Evolutionary conservation across 2,113 vertebrate species (phyloP).

Genomic region (Mesocricetus auratus): DNA sequence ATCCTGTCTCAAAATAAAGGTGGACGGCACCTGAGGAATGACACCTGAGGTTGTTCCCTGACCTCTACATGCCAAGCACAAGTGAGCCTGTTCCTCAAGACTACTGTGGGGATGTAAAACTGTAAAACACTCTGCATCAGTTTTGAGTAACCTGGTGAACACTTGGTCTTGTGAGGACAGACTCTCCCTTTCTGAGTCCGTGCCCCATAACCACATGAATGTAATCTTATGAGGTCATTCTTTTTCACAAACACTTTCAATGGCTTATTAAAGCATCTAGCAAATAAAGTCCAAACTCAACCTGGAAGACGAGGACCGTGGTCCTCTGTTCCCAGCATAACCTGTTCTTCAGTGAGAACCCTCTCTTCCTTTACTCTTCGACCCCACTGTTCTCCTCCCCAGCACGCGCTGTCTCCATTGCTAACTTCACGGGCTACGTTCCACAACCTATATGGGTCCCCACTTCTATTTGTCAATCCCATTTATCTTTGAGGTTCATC

Average conservation of each 20-base stretch:
- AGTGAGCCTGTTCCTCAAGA: not conserved
- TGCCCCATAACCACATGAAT: not conserved
- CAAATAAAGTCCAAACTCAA: constrained; percentile 43
- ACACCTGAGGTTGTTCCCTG: not conserved
- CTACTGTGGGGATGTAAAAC: not conserved
- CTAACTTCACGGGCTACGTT: not conserved
- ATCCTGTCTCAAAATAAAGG: not conserved
- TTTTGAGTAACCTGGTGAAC: not conserved
- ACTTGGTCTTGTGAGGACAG: not conserved
- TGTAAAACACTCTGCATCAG: not conserved
- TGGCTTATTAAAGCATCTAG: not conserved
- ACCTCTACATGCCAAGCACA: no score
- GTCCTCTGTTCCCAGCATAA: not conserved
- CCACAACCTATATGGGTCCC: not conserved
- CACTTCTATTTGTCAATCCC: not conserved
- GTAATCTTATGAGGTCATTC: not conserved
- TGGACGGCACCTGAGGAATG: no score
- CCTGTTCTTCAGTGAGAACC: not conserved
- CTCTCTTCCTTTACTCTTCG: not conserved
- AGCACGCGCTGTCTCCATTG: not conserved
- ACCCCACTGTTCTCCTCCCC: not conserved
- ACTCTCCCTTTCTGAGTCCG: not conserved
- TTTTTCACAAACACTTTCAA: not conserved
- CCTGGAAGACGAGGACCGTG: not conserved
- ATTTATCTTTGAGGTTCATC: not conserved